These are phyloP conservation scores for Pionites leucogaster DNA, from an alignment of 2,113 vertebrate species.

Conservation along the genomic window DNA sequence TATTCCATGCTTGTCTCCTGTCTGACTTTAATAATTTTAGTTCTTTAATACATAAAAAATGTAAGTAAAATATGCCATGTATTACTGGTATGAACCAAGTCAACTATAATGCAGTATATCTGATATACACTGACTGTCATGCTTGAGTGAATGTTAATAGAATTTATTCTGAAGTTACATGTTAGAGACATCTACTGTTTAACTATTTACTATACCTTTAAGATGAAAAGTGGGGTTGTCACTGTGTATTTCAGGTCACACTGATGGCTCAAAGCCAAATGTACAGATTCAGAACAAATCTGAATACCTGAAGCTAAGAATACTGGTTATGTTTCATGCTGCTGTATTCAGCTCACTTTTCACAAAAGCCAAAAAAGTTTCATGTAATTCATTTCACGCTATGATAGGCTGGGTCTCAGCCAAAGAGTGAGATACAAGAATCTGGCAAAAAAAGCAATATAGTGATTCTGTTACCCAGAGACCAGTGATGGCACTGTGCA, in stretches of 20 bases:
- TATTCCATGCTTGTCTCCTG: slow-evolving; percentile 73
- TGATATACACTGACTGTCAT: slow-evolving; percentile 84
- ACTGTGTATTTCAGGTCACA: slow-evolving; percentile 71
- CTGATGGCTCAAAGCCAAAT: slow-evolving; percentile 70
- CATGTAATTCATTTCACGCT: slow-evolving; percentile 79
- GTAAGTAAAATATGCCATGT: slow-evolving; percentile 82
- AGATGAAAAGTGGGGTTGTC: slow-evolving; percentile 75
- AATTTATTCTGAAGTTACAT: slow-evolving; percentile 84
- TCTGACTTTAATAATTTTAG: slow-evolving; percentile 80
- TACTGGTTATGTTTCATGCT: slow-evolving; percentile 52
- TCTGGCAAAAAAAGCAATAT: slow-evolving; percentile 72
- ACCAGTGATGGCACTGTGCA: slow-evolving; percentile 66
- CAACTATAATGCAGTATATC: slow-evolving; percentile 84
- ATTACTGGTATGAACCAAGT: slow-evolving; percentile 80
- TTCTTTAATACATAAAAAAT: slow-evolving; percentile 80
- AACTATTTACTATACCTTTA: slow-evolving; percentile 81
- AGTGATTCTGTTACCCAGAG: slow-evolving; percentile 70
- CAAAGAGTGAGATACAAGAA: slow-evolving; percentile 74
- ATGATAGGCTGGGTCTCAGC: slow-evolving; percentile 75
- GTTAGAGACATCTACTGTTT: slow-evolving; percentile 80
- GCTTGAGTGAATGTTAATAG: slow-evolving; percentile 83
- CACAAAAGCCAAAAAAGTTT: slow-evolving; percentile 78
- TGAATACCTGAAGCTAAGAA: slow-evolving; percentile 64
- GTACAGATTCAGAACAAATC: slow-evolving; percentile 67
- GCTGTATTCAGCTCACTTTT: slow-evolving; percentile 71